A percentile compares a stretch with the other conserved stretches of the same genome.
phyloP scores from a whole-genome alignment of 1,140 invertebrate genomes.

The Patella vulgata region DNA sequence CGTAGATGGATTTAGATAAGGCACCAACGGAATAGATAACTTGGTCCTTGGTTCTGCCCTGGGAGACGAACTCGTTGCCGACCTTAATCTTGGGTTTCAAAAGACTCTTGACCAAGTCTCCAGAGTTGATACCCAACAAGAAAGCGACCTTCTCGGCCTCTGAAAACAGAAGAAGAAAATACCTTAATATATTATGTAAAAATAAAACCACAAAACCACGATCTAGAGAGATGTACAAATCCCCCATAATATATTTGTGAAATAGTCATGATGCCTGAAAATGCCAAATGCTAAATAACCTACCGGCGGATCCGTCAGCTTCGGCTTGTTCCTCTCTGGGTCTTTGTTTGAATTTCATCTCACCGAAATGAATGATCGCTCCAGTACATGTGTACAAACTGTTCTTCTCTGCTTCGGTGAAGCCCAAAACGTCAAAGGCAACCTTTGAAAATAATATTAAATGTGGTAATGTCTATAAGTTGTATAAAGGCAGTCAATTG shows the following conservation, averaged over 20 bases:
- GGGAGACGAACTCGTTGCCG: constrained; percentile 94
- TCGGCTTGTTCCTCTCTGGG: constrained; percentile 99
- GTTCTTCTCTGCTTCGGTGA: constrained; percentile 94
- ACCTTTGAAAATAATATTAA: constrained; percentile 82
- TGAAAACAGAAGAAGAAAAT: constrained; percentile 55
- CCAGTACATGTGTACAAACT: constrained; percentile 96
- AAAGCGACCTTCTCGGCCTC: constrained; percentile 92
- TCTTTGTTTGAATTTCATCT: constrained; percentile 99
- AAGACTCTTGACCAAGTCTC: constrained; percentile 72
- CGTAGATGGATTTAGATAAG: constrained; percentile 96
- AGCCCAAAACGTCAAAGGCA: constrained; percentile 97
- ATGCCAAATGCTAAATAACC: too few species aligned
- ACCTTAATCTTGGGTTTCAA: constrained; percentile 74
- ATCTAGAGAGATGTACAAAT: constrained; percentile 6
- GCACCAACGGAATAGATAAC: constrained; percentile 94
- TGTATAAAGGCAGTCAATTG: too few species aligned
- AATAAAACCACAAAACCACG: neutral
- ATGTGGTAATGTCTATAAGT: too few species aligned
- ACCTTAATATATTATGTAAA: neutral
- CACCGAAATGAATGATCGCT: constrained; percentile 96
- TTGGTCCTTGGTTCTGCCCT: constrained; percentile 96
- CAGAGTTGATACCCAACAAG: constrained; percentile 77
- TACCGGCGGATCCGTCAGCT: constrained; percentile 84
- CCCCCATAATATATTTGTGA: constrained; percentile 89
- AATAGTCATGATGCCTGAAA: neutral